Conservation (phyloP, 2,888 invertebrate species). For the Eristalinus aeneus region DNA sequence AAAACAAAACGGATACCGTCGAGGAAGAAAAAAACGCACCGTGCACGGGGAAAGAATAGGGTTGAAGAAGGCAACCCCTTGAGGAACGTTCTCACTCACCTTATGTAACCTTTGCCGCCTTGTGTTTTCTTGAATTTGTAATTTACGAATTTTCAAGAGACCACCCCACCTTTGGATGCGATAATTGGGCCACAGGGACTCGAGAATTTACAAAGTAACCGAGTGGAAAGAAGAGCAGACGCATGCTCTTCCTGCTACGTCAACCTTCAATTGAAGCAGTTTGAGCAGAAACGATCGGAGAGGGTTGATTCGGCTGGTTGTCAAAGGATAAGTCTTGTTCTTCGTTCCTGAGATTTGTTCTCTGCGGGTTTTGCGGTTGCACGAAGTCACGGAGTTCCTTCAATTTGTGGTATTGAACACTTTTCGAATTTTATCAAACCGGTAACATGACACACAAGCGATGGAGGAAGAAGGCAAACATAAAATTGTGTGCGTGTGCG, state of each 20-base stretch:
- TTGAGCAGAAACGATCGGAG: slow-evolving; percentile 1
- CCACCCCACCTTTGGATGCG: not conserved
- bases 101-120: slow-evolving; percentile 33
- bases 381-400: not conserved
- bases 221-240: slow-evolving; percentile 25
- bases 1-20: not conserved
- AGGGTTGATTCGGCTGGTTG: slow-evolving; percentile 1
- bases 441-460: not conserved
- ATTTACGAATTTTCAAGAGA: slow-evolving; percentile 23
- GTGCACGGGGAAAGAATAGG: not conserved
- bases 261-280: slow-evolving; percentile 9
- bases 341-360: not conserved
- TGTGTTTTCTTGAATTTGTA: slow-evolving; percentile 35
- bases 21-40: slow-evolving; percentile 3
- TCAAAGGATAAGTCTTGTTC: not conserved
- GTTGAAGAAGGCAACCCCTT: slow-evolving; percentile 24
- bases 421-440: not conserved
- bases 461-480: not conserved
- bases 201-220: slow-evolving; percentile 22
- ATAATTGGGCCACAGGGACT: slow-evolving; percentile 38
- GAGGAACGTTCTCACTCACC: slow-evolving; percentile 22
- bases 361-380: not conserved
- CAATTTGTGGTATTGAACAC: not conserved
- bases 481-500: not conserved
- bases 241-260: not conserved